Percentiles rank a stretch among this genome's conserved stretches.
These are phyloP conservation scores for Hyposmocoma kahamanoa DNA, from an alignment of 1,140 invertebrate genomes.

Conservation along the genomic window DNA sequence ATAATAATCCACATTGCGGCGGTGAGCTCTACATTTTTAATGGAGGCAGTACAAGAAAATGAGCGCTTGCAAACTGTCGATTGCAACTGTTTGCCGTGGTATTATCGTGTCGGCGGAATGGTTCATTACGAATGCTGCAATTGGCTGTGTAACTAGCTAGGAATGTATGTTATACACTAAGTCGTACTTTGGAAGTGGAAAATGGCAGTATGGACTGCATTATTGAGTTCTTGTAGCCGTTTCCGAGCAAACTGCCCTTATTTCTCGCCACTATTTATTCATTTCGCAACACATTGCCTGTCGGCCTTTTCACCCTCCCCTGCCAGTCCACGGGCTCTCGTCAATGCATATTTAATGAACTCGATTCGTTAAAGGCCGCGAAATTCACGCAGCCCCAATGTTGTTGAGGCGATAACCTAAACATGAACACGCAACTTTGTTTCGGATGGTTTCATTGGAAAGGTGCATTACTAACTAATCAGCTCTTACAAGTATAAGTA, in stretches of 20 bases:
- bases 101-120: slow-evolving; percentile 58
- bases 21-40: slow-evolving; percentile 24
- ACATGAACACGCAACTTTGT: slow-evolving; percentile 45
- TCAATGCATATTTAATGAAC: slow-evolving; percentile 62
- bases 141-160: slow-evolving; percentile 47
- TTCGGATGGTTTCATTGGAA: too few species aligned
- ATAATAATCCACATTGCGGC: neutral
- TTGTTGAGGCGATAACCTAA: slow-evolving; percentile 47
- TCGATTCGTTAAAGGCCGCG: slow-evolving; percentile 59
- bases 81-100: slow-evolving; percentile 58
- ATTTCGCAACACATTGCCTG: slow-evolving; percentile 69
- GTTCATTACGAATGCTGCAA: slow-evolving; percentile 48
- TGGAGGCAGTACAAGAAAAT: slow-evolving; percentile 25
- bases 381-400: slow-evolving; percentile 42
- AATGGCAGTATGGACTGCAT: slow-evolving; percentile 37
- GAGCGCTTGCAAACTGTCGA: slow-evolving; percentile 54
- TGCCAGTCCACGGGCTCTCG: slow-evolving; percentile 39
- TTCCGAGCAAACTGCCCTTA: slow-evolving; percentile 65
- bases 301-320: slow-evolving; percentile 55
- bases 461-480: too few species aligned
- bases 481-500: too few species aligned
- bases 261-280: slow-evolving; percentile 71
- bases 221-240: slow-evolving; percentile 50
- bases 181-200: slow-evolving; percentile 7
- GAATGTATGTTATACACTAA: too few species aligned